A percentile compares a stretch with the other conserved stretches of the same genome.
Conservation (phyloP, 2,888 invertebrate species). For the Standfussiana lucernea region DNA sequence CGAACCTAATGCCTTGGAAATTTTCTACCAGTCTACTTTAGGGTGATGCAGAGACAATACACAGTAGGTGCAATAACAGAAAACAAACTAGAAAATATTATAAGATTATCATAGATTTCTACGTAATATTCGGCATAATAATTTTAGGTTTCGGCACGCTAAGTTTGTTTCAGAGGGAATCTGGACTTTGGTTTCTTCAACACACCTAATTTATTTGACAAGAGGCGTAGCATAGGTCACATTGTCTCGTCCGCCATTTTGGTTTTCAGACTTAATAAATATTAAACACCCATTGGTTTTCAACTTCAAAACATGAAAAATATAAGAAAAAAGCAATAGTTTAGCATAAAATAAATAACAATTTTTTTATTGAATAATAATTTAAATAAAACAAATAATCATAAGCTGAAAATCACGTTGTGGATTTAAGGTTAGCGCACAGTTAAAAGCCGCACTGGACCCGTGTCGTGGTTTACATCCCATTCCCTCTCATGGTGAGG, state of each 20-base stretch:
- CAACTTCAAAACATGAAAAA: conserved; percentile 24
- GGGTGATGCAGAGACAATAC: too few species aligned
- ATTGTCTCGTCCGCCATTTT: conserved; percentile 23
- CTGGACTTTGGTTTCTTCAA: not conserved
- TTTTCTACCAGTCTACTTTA: too few species aligned
- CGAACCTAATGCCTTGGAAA: too few species aligned
- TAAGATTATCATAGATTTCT: not conserved
- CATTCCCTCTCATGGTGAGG: not conserved
- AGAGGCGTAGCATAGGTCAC: not conserved
- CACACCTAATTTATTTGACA: not conserved
- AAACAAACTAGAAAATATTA: too few species aligned
- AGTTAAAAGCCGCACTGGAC: not conserved
- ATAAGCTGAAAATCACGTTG: conserved; percentile 2
- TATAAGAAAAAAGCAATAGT: conserved; percentile 26
- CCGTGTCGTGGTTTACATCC: not conserved
- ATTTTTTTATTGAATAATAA: conserved; percentile 21
- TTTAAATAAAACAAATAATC: conserved; percentile 11
- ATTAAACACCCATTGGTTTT: conserved; percentile 23
- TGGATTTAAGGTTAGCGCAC: not conserved
- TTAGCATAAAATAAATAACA: conserved; percentile 40
- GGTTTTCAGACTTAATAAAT: conserved; percentile 21
- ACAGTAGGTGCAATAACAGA: too few species aligned
- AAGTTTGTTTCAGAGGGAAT: not conserved
- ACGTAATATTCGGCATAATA: not conserved
- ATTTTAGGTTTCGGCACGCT: too few species aligned